Evolutionary conservation across 2,888 invertebrate species (phyloP).

Genomic region (Dolomedes plantarius): DNA sequence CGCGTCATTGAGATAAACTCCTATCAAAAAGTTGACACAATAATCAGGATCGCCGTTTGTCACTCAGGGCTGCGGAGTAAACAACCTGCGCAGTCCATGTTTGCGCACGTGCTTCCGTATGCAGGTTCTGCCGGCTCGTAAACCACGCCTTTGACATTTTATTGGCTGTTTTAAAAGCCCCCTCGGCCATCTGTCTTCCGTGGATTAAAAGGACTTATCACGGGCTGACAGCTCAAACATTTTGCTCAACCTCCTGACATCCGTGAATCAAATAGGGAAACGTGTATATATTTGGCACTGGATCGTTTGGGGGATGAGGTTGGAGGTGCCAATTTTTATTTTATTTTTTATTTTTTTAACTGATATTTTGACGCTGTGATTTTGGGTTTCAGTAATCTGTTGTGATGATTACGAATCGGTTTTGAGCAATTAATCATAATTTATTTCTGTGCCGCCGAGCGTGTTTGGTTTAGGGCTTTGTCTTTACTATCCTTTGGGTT

Average conservation of each 20-base stretch:
- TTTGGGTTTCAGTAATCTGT: not conserved
- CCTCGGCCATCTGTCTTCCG: conserved; percentile 34
- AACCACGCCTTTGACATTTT: conserved; percentile 65
- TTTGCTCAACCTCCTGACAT: conserved; percentile 62
- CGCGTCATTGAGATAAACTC: conserved; percentile 12
- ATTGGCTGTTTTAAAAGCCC: conserved; percentile 63
- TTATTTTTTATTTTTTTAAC: too few relatives aligned
- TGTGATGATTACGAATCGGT: not conserved
- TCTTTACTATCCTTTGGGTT: too few relatives aligned
- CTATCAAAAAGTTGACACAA: conserved; percentile 18
- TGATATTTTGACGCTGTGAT: conserved; percentile 21
- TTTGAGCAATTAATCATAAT: conserved; percentile 13
- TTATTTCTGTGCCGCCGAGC: not conserved
- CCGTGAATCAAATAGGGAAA: conserved; percentile 39
- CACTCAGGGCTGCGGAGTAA: conserved; percentile 22
- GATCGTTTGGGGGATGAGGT: conserved; percentile 28
- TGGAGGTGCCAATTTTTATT: not conserved
- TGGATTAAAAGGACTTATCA: conserved; percentile 53
- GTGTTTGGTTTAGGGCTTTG: too few relatives aligned
- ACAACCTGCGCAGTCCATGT: conserved; percentile 31
- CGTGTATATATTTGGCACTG: conserved; percentile 63
- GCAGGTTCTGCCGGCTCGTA: conserved; percentile 38
- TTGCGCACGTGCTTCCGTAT: conserved; percentile 64
- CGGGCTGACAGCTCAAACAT: conserved; percentile 36
- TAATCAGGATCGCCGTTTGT: conserved; percentile 13